Conservation (phyloP, 2,797 vertebrate species). For the Rhadinocentrus ornatus region DNA sequence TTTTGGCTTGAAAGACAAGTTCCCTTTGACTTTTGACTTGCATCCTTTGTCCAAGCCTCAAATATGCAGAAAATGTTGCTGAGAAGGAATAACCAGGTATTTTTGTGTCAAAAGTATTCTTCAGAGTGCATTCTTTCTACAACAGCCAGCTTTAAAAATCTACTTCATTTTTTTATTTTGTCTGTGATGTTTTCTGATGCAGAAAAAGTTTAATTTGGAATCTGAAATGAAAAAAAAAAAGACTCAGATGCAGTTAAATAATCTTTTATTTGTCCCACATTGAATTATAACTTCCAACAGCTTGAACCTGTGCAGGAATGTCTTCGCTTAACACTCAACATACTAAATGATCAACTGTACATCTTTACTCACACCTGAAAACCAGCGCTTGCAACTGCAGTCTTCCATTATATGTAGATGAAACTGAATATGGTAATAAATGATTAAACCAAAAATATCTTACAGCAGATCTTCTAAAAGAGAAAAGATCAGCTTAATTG, state of each 20-base stretch:
- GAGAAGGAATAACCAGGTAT: background rate
- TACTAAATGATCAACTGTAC: background rate
- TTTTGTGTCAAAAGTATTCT: background rate
- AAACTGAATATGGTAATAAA: too few species aligned
- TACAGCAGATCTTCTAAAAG: background rate
- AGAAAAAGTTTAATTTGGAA: background rate
- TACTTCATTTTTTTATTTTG: background rate
- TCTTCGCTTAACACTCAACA: background rate
- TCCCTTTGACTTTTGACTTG: background rate
- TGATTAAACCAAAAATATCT: background rate
- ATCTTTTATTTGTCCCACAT: background rate
- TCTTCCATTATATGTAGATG: background rate
- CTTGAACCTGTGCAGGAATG: background rate
- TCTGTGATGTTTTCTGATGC: background rate
- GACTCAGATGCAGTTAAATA: background rate
- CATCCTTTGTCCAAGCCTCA: conserved; percentile 2
- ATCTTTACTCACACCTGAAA: background rate
- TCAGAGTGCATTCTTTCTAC: background rate
- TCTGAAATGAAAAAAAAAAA: background rate
- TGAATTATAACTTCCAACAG: background rate
- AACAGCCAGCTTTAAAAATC: background rate
- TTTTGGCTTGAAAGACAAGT: background rate
- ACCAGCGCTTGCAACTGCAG: background rate
- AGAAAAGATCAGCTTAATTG: background rate
- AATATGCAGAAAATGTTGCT: conserved; percentile 1